Base-by-base conservation (phyloP, 1,140 invertebrate genomes). In the Magallana ariakensis region DNA sequence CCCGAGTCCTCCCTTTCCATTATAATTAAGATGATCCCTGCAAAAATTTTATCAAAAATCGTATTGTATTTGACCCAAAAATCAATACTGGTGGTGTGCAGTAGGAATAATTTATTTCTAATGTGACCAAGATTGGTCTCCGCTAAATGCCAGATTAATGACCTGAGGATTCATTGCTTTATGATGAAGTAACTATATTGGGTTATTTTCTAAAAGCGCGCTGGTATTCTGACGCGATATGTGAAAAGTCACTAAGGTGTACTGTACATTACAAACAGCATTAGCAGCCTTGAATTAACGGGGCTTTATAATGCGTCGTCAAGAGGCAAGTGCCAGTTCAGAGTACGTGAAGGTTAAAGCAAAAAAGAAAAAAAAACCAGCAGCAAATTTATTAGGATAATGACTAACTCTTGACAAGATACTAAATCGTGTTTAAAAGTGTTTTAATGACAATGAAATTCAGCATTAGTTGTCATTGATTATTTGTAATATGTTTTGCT, bases 41-140 rank as follows among this genome's bases (percentile, higher is more conserved):
- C 22, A 75, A 75, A 75, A 75, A 26, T 75, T 70, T 75, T 75
- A 75, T 75, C 66, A 75, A 75, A 4, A 75, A 75, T 75, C 26
- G 66, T 75, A 75, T 75, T 19, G 33, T 26, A 10, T 75, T 19
- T 75, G 66, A 75, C 66, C 13, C 33, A 26, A 26, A 19, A 75
- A 75, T 75, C 66, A 75, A 75, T 75, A 75, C 11, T 13, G 2
- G 22, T 26, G 22, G 19, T 26, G 22, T 26, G 33, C 19, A 19
- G 13, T 75, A 75, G 19, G 33, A 75, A 75, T 75, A 75, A 75
- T 75, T 26, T 75, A 75, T 26, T 75, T 75, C 66, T 75, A 19
- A 75, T 13, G 33, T 13, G 66, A 33, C 66, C 66, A 75, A 11
- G 66, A 75, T 75, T 75, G 22, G 13, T 11, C 22, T 75, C 7